Base-by-base conservation (phyloP, 2,797 vertebrate genomes). In the Neosalanx taihuensis region DNA sequence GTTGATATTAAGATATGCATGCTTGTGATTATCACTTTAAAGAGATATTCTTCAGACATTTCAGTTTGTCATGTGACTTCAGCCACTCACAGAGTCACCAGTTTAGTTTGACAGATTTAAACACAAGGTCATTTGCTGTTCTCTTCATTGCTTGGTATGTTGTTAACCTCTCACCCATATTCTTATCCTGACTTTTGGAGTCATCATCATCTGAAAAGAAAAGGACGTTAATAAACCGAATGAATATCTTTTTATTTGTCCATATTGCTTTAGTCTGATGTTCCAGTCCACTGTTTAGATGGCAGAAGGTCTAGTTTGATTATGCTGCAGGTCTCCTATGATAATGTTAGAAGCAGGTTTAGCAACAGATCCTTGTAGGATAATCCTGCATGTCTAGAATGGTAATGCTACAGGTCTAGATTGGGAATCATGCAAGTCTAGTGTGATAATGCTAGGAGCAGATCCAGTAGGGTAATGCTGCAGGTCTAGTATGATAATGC, bases 141-240 rank as follows among this genome's bases (percentile, higher is more conserved):
- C 64, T 70, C 60, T 71, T 76, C 77, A 71, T 75, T 81, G 85
- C 84, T 87, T 87, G 84, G 83, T 72, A 83, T 84, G 78, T 76
- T 73, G 79, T 82, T 80, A 83, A 86, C 87, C 82, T 91, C 89
- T 92, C 91, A 92, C 91, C 92, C 90, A 89, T 82, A 87, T 86
- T 84, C 82, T 83, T 89, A 91, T 89, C 91, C 82, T 91, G 88
- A 91, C 89, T 90, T 83, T 91, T 82, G 87, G 91, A 92, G 88
- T 93, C 91, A 90, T 93, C 92, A 77, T 93, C 92, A 92, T 93
- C 92, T 93, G 92, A 82, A 89, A 88, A 87, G 83, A 85, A 92
- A 91, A 78, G 88, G 76, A 89, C 83, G 90, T 77, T 80, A 80
- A 85, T 75, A 64, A 64, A n/a, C 61, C 5, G 18, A 17, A 56